These are phyloP conservation scores for Lagria hirta DNA, from an alignment of 2,888 invertebrate genomes.

Conservation along the genomic window DNA sequence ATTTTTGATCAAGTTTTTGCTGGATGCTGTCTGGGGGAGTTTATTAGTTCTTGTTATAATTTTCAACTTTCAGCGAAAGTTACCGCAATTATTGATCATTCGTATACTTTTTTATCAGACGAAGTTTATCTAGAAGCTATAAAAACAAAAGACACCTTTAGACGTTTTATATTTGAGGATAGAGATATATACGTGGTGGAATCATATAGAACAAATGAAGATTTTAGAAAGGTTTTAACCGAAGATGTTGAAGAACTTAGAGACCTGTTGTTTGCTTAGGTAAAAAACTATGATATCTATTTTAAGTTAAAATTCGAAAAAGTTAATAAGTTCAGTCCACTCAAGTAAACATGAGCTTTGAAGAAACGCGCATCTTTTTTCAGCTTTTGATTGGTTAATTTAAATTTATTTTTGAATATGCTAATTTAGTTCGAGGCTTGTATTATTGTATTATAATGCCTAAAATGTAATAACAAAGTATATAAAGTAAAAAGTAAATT, in stretches of 20 bases:
- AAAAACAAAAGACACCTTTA: conserved; percentile 34
- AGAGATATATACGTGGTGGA: conserved; percentile 35
- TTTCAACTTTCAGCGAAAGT: conserved; percentile 36
- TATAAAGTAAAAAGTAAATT: too few species aligned
- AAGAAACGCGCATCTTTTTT: too few species aligned
- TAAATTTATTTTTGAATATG: too few species aligned
- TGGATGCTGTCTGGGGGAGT: conserved; percentile 20
- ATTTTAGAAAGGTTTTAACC: conserved; percentile 38
- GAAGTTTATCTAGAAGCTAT: conserved; percentile 27
- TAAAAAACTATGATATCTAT: too few species aligned
- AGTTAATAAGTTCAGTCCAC: too few species aligned
- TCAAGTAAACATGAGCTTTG: too few species aligned
- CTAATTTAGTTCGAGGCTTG: too few species aligned
- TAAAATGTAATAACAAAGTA: too few species aligned
- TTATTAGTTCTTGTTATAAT: conserved; percentile 31
- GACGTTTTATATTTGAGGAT: conserved; percentile 39
- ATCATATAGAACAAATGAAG: conserved; percentile 29
- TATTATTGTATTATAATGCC: too few species aligned
- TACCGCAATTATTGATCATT: conserved; percentile 38
- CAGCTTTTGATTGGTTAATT: too few species aligned
- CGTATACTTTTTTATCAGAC: conserved; percentile 37
- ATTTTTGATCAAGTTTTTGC: conserved; percentile 25
- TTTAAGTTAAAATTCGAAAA: too few species aligned
- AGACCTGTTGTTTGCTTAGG: conserved; percentile 32
- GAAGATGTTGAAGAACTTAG: conserved; percentile 44